Percentiles rank a stretch among this genome's conserved stretches.
These are phyloP conservation scores for Denticeps clupeoides DNA, from an alignment of 2,797 vertebrate species.

Conservation along the genomic window DNA sequence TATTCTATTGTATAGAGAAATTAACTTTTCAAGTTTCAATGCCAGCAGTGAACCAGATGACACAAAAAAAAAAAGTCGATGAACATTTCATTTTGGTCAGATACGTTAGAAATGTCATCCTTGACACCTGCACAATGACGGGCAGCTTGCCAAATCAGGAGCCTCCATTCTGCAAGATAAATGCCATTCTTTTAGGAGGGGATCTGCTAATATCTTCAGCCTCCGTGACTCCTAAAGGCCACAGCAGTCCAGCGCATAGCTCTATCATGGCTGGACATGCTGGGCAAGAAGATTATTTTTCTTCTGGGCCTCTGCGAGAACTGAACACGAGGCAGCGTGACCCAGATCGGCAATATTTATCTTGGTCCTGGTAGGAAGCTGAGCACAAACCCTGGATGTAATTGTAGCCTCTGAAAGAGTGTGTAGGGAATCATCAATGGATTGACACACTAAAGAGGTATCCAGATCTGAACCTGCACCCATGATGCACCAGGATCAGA, in stretches of 20 bases:
- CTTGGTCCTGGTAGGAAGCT: conserved; percentile 42
- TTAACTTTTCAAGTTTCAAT: too few species aligned
- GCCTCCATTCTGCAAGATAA: conserved; percentile 39
- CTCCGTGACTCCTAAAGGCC: conserved; percentile 35
- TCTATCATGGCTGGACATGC: conserved; percentile 44
- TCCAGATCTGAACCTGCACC: too few species aligned
- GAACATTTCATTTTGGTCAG: conserved; percentile 41
- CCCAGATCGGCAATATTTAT: conserved; percentile 56
- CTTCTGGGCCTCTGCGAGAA: conserved; percentile 38
- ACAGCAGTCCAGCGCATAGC: conserved; percentile 35
- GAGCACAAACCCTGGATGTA: conserved; percentile 46
- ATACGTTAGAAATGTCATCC: conserved; percentile 45
- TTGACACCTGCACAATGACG: conserved; percentile 45
- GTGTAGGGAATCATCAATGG: conserved; percentile 14
- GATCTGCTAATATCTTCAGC: conserved; percentile 48
- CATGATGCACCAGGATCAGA: too few species aligned
- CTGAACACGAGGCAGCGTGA: conserved; percentile 31
- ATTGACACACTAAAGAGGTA: too few species aligned
- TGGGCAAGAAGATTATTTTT: conserved; percentile 50
- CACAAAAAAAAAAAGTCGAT: too few species aligned
- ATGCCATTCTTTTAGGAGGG: conserved; percentile 41
- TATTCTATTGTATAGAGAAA: too few species aligned
- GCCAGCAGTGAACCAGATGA: too few species aligned
- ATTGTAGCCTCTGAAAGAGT: conserved; percentile 43
- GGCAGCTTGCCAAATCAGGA: conserved; percentile 41